phyloP scores from a whole-genome alignment of 1,140 invertebrate species.

The fruit fly (Drosophila melanogaster) region Release_6_plus_ISO1_MT NC_004354.4:21027001-21027500 shows the following conservation, averaged over 20 bases:
- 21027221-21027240: slow-evolving; percentile 3
- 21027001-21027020: slow-evolving; percentile 96
- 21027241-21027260: slow-evolving; percentile 7
- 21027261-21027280: neutral
- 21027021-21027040: slow-evolving; percentile 76
- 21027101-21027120: too few species aligned
- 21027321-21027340: slow-evolving; percentile 27
- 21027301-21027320: neutral
- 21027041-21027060: neutral
- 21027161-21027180: neutral
- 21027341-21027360: slow-evolving; percentile 27
- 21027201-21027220: neutral
- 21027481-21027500: too few species aligned
- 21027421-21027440: neutral
- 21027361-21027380: slow-evolving; percentile 10
- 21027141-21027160: too few species aligned
- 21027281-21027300: slow-evolving; percentile 19
- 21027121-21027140: too few species aligned
- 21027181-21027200: neutral
- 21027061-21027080: neutral
- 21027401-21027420: neutral
- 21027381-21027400: neutral
- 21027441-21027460: too few species aligned
- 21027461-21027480: too few species aligned
- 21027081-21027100: too few species aligned